These are phyloP conservation scores for Poliocrania exsul DNA, from an alignment of 2,797 vertebrate genomes.

Conservation along the genomic window DNA sequence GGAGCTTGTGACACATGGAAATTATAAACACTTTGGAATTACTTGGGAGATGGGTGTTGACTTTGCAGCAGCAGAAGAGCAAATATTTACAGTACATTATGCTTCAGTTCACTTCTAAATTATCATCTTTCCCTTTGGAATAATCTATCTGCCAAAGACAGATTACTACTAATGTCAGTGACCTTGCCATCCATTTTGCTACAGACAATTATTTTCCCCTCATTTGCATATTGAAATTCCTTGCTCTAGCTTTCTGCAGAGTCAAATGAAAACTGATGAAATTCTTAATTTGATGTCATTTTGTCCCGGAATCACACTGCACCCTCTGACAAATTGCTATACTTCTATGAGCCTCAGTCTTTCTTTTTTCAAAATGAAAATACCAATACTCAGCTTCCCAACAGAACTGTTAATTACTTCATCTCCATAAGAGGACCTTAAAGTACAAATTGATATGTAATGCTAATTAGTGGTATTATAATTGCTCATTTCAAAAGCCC, in stretches of 20 bases:
- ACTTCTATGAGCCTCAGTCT: background rate
- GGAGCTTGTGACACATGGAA: slow-evolving; percentile 27
- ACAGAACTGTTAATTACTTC: background rate
- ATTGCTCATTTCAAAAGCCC: background rate
- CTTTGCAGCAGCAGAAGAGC: slow-evolving; percentile 44
- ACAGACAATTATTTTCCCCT: background rate
- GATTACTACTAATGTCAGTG: background rate
- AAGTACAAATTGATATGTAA: background rate
- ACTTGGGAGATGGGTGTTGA: slow-evolving; percentile 55
- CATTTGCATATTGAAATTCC: background rate
- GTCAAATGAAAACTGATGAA: background rate
- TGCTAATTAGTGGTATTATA: background rate
- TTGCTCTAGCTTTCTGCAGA: background rate
- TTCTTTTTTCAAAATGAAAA: background rate
- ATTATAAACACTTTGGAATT: slow-evolving; percentile 63
- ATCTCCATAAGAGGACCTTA: background rate
- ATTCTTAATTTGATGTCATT: background rate
- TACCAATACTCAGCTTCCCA: background rate
- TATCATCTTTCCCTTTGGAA: slow-evolving; percentile 43
- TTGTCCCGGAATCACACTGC: background rate
- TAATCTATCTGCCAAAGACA: slow-evolving; percentile 28
- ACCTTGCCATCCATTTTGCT: background rate
- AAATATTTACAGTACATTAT: slow-evolving; percentile 68
- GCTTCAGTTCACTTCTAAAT: slow-evolving; percentile 17
- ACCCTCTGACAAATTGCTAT: background rate